Evolutionary conservation across 1,140 invertebrate species (phyloP).

Genomic region (Polypedilum vanderplanki): DNA sequence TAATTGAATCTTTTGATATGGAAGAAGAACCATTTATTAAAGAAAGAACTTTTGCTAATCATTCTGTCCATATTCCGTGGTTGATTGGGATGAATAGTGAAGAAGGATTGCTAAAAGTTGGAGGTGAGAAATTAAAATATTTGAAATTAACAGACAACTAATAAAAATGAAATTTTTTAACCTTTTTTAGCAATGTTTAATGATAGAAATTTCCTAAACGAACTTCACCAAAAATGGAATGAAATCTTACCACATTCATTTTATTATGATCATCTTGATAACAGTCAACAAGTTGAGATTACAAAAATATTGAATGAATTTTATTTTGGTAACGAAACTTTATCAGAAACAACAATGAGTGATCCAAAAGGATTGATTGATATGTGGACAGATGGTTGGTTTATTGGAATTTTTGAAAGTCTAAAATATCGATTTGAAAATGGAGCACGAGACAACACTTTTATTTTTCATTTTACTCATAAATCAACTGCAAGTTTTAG

Average conservation of each 20-base stretch:
- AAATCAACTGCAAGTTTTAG: background rate
- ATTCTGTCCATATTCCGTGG: background rate
- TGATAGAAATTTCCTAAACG: background rate
- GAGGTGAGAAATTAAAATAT: background rate
- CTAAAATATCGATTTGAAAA: background rate
- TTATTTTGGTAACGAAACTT: background rate
- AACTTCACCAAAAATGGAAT: background rate
- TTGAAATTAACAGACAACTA: too few relatives aligned
- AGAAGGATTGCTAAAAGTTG: background rate
- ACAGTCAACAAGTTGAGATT: background rate
- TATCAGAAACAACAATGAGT: background rate
- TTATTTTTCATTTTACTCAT: background rate
- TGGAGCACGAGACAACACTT: background rate
- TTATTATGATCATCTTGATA: background rate
- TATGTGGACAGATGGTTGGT: background rate
- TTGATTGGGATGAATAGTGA: background rate
- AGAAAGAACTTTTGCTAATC: background rate
- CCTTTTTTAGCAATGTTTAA: background rate
- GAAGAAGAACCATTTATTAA: background rate
- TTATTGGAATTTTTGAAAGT: background rate
- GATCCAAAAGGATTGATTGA: background rate
- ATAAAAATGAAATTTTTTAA: background rate
- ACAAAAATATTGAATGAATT: background rate
- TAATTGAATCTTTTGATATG: background rate
- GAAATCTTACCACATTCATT: background rate